Percentiles rank a stretch among this genome's conserved stretches.
Conservation (phyloP, 1,140 invertebrate species). For the Caenorhabditis remanei region DNA sequence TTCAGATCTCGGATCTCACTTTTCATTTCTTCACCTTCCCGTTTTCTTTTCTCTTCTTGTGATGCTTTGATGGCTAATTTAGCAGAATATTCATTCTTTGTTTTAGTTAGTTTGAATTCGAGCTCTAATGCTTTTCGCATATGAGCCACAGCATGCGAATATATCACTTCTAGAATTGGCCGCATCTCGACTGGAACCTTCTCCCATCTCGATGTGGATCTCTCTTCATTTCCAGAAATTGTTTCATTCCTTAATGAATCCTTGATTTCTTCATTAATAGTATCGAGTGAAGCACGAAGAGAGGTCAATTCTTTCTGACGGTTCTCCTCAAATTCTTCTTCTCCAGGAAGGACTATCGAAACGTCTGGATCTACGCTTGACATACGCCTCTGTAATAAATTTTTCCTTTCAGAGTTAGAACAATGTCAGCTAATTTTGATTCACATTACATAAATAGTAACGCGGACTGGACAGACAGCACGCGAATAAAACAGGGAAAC, state of each 20-base stretch:
- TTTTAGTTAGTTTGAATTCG: not conserved
- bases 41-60: slow-evolving; percentile 21
- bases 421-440: too few species aligned
- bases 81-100: not conserved
- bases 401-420: too few species aligned
- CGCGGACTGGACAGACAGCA: too few species aligned
- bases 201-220: not conserved
- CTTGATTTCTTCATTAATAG: slow-evolving; percentile 28
- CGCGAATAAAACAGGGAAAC: too few species aligned
- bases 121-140: slow-evolving; percentile 3
- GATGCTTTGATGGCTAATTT: not conserved
- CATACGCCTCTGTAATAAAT: slow-evolving; percentile 12
- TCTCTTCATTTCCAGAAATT: not conserved
- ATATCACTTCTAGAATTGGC: not conserved
- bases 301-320: not conserved
- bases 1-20: not conserved
- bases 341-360: not conserved
- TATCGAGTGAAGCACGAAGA: not conserved
- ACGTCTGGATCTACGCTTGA: slow-evolving; percentile 11
- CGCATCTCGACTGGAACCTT: slow-evolving; percentile 12
- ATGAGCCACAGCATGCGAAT: not conserved
- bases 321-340: slow-evolving; percentile 28
- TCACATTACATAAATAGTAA: too few species aligned
- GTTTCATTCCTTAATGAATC: slow-evolving; percentile 36
- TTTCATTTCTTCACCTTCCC: not conserved